Evolutionary conservation across 2,888 invertebrate genomes (phyloP).

Genomic region (Pandemis cinnamomeana): DNA sequence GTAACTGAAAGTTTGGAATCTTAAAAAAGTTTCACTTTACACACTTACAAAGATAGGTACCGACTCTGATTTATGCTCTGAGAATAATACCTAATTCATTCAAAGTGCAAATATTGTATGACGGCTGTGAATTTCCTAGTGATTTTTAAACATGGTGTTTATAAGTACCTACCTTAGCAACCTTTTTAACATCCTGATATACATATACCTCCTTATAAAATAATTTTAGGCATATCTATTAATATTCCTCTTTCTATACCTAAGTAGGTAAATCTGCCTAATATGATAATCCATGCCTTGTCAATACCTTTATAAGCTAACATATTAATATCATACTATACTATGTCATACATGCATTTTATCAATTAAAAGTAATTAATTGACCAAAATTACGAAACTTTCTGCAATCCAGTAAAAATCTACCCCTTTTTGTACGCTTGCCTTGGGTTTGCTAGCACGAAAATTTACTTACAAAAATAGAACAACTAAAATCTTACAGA

Average conservation of each 20-base stretch:
- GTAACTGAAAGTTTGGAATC: no score
- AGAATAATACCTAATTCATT: slow-evolving; percentile 25
- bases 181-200: slow-evolving; percentile 28
- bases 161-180: slow-evolving; percentile 21
- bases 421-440: no score
- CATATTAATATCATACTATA: background rate
- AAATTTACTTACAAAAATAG: no score
- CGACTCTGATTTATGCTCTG: background rate
- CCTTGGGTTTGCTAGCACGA: no score
- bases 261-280: background rate
- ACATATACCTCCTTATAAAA: slow-evolving; percentile 28
- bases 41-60: no score
- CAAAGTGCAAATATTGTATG: slow-evolving; percentile 62
- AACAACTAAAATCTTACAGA: background rate
- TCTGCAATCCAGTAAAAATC: no score
- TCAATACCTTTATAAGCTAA: no score
- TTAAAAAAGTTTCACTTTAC: no score
- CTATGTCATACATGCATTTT: no score
- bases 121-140: slow-evolving; percentile 71
- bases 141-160: slow-evolving; percentile 58
- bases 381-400: no score
- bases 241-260: slow-evolving; percentile 21
- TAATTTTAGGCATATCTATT: slow-evolving; percentile 9
- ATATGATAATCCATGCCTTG: no score
- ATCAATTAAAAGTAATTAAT: no score